phyloP scores from a whole-genome alignment of 2,797 vertebrate genomes.

The Chelonia mydas region DNA sequence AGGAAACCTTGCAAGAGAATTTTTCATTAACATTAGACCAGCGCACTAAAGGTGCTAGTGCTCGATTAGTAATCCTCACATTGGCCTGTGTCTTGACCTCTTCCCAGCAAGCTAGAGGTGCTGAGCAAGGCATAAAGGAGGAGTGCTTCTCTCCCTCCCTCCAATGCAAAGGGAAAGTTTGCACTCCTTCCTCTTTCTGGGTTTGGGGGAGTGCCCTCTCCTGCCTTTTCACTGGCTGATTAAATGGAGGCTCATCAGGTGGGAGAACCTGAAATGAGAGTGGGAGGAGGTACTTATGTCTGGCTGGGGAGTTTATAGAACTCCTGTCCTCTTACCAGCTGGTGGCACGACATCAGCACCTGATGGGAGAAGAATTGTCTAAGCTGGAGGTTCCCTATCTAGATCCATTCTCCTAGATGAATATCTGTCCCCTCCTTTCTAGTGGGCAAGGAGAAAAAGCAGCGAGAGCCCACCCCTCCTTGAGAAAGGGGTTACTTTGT shows the following conservation, averaged over 20 bases:
- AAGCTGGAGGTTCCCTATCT: neutral
- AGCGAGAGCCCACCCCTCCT: neutral
- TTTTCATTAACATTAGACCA: fast-evolving
- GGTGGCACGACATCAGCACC: neutral
- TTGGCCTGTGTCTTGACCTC: neutral
- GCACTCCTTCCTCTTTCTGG: neutral
- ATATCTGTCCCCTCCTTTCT: neutral
- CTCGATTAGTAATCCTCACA: neutral
- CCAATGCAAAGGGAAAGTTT: neutral
- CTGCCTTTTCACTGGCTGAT: neutral
- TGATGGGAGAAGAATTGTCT: neutral
- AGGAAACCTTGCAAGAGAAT: neutral
- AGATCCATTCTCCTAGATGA: neutral
- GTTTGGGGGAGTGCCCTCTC: neutral
- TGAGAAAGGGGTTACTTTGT: neutral
- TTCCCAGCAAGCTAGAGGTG: neutral
- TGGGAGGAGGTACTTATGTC: neutral
- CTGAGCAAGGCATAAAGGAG: conserved; percentile 20
- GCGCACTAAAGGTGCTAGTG: neutral
- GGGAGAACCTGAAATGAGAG: neutral
- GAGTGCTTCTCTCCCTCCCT: neutral
- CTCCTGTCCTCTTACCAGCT: neutral
- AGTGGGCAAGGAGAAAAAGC: neutral
- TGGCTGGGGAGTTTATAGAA: neutral
- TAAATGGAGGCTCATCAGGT: neutral